These are phyloP conservation scores for Epinephelus fuscoguttatus DNA, from an alignment of 2,113 vertebrate genomes.

Conservation along the genomic window DNA sequence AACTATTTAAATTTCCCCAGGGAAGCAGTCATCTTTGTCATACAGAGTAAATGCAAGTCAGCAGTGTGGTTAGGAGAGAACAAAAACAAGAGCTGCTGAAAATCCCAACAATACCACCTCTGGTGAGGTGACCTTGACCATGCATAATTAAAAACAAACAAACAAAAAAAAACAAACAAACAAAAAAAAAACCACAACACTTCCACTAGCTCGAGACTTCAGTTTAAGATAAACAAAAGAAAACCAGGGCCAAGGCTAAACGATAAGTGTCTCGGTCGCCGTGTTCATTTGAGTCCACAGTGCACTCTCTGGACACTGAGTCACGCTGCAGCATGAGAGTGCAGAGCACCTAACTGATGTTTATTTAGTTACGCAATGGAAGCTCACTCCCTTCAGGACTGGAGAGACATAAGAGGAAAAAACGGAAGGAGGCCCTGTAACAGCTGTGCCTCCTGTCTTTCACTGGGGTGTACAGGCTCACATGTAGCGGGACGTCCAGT, in stretches of 20 bases:
- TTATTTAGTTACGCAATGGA: constrained; percentile 77
- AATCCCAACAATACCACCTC: neutral
- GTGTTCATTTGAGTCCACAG: constrained; percentile 64
- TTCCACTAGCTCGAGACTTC: neutral
- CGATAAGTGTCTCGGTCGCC: constrained; percentile 42
- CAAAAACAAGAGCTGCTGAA: constrained; percentile 26
- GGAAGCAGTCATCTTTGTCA: constrained; percentile 36
- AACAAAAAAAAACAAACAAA: neutral
- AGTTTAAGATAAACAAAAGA: constrained; percentile 58
- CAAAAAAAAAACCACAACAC: neutral
- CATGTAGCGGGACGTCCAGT: constrained; percentile 26
- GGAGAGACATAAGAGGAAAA: constrained; percentile 13
- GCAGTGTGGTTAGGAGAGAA: constrained; percentile 37
- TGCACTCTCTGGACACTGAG: constrained; percentile 36
- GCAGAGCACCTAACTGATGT: constrained; percentile 63
- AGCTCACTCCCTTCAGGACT: constrained; percentile 31
- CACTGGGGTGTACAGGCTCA: neutral
- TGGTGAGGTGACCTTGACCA: constrained; percentile 34
- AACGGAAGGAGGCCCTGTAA: neutral
- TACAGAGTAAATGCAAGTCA: constrained; percentile 29
- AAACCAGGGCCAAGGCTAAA: constrained; percentile 49
- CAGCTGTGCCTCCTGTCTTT: constrained; percentile 32
- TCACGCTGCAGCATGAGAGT: constrained; percentile 74
- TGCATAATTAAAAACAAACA: neutral
- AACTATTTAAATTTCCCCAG: constrained; percentile 39